Conservation (phyloP, 2,797 vertebrate genomes). For the Halcyon badia region DNA sequence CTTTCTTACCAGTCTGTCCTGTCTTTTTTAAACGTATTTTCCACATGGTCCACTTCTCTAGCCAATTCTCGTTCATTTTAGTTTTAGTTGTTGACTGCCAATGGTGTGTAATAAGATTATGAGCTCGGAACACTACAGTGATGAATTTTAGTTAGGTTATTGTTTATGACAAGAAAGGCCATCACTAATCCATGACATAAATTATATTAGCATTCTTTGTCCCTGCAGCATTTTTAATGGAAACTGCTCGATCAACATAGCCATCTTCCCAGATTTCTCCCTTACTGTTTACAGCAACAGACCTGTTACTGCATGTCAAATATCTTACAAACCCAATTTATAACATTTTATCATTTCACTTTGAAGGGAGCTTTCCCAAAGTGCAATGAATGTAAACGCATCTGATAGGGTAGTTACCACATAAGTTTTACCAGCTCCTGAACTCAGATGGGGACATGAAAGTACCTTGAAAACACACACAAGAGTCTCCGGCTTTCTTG, state of each 20-base stretch:
- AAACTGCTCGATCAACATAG: rapidly evolving
- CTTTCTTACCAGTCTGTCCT: not conserved
- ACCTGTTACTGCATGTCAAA: not conserved
- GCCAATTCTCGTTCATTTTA: not conserved
- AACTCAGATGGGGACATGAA: not conserved
- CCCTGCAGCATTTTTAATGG: not conserved
- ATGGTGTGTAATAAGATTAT: not conserved
- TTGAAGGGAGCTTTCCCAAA: not conserved
- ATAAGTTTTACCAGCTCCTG: not conserved
- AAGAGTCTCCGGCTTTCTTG: not conserved
- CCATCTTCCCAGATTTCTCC: not conserved
- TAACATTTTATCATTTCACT: not conserved
- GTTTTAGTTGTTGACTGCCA: not conserved
- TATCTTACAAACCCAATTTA: not conserved
- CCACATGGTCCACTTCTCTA: not conserved
- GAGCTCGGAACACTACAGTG: not conserved
- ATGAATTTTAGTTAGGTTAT: not conserved
- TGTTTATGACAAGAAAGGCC: not conserved
- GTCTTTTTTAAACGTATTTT: not conserved
- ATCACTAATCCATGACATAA: not conserved
- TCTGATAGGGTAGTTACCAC: rapidly evolving
- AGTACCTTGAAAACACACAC: rapidly evolving
- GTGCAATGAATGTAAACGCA: not conserved
- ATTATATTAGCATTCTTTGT: not conserved
- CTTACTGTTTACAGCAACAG: not conserved